Base-by-base conservation (phyloP, 2,113 vertebrate species). In the Pipa parva region DNA sequence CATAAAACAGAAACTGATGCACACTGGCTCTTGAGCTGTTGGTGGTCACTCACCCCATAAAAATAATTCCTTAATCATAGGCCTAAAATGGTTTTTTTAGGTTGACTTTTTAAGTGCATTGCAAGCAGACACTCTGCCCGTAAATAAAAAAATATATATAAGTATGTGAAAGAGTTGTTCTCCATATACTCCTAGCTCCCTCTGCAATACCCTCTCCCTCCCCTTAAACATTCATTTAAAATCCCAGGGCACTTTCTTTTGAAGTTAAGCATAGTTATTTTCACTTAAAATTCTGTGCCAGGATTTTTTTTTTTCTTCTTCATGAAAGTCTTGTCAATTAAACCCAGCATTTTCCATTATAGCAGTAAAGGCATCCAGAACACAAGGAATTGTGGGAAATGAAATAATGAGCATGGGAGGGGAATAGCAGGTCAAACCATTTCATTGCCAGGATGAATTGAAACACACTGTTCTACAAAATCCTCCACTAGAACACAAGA, bases 221-320 rank as follows among this genome's bases (percentile, higher is more conserved):
- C 37, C 24, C n/a, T 45, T 20, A 8, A 21, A 18, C 48, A 27
- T 33, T 49, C 50, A 29, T 62, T 48, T 56, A 24, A 54, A 61
- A 54, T 61, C 66, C 66, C 66, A 70, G 49, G 25, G 56, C 18
- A 52, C 18, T 54, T 69, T 69, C 56, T 52, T 69, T 52, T 60
- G 65, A 69, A 42, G 66, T 70, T 52, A 60, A 61, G 20, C 56
- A 5, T 33, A 60, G 65, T 60, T 69, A 52, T 69, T 69, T 69
- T 52, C 56, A 69, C 33, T 60, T 60, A 69, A 52, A 69, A 60
- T 42, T 45, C 45, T 20, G 21, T 52, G 46, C 56, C 65, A 69
- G 29, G 46, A 20, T 37, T 59, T 52, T 52, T 54, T 58, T 50
- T 57, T 51, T 24, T 49, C n/a, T 22, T 22, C 22, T 60, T 22